These are phyloP conservation scores for Cephalopholis sonnerati DNA, from an alignment of 2,113 vertebrate genomes.

Conservation along the genomic window DNA sequence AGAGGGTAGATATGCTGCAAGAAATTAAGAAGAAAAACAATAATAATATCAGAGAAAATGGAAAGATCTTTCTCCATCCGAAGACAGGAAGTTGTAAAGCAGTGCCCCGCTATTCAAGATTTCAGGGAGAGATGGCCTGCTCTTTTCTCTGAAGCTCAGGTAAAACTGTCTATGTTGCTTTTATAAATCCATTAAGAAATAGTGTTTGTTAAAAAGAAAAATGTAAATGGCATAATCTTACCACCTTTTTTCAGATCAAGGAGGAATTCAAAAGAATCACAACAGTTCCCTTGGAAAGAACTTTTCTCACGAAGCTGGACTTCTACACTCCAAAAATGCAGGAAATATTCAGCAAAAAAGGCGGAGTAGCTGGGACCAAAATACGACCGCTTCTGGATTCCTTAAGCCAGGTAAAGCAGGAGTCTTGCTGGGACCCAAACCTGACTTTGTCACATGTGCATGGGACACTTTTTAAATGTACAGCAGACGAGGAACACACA, in stretches of 20 bases:
- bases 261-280: constrained; percentile 1
- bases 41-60: constrained; percentile 7
- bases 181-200: background rate
- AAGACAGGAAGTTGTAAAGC: background rate
- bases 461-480: too few species aligned
- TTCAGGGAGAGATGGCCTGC: constrained; percentile 1
- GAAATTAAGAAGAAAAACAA: too few species aligned
- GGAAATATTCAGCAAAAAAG: background rate
- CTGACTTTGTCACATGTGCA: too few species aligned
- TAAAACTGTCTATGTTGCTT: background rate
- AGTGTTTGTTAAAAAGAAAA: background rate
- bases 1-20: constrained; percentile 11
- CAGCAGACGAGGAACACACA: too few species aligned
- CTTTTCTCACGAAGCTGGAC: background rate
- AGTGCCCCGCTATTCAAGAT: background rate
- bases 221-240: background rate
- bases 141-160: constrained; percentile 4
- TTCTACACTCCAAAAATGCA: background rate
- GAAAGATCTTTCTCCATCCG: constrained; percentile 4
- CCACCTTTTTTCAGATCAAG: background rate
- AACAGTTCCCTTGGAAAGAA: background rate
- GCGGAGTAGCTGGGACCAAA: background rate
- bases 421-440: too few species aligned
- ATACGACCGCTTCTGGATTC: background rate
- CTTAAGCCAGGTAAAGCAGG: background rate